Base-by-base conservation (phyloP, 1,140 invertebrate species). In the Goniozus legneri region DNA sequence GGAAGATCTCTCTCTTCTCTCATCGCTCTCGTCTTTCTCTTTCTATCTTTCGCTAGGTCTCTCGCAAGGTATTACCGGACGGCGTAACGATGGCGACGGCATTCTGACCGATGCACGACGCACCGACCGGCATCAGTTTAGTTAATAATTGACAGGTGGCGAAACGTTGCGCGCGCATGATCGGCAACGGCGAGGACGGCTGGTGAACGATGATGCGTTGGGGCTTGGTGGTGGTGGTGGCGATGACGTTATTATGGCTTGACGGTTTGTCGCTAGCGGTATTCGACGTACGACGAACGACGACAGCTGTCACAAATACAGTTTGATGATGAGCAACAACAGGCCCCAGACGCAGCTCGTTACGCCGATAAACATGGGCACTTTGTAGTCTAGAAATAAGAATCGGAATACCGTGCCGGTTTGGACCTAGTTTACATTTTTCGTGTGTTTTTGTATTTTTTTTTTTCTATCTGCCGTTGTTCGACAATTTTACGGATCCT, bases 301-400 rank as follows among this genome's bases (percentile, higher is more conserved):
- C 65, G 68, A 69, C 67, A 71, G 69, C 69, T 74, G 76, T 84
- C 82, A 84, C 79, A 84, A 81, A 83, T 83, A 84, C 72, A 80
- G 78, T 82, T 82, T 82, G 76, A 84, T 80, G 74, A 84, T 78
- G 75, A 84, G 80, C 73, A 76, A 75, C 66, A 84, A 78, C 68
- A 84, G 76, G 76, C 82, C 83, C 81, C 83, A 84, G 56, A 85
- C 79, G 75, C 82, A 84, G 76, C 81, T 83, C 73, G 82, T 83
- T 69, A 84, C 77, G 73, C 83, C 83, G 76, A 84, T 81, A 80
- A 83, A 82, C 66, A 84, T 74, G 73, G 82, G 82, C 78, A 83
- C 79, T 79, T 80, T 83, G 80, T 69, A 73, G 72, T 82, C 82
- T 84, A 80, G 69, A 77, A 75, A 77, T 67, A 65, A 76, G 71